These are phyloP conservation scores for Lasioglossum oenotherae DNA, from an alignment of 2,888 invertebrate species.

Conservation along the genomic window DNA sequence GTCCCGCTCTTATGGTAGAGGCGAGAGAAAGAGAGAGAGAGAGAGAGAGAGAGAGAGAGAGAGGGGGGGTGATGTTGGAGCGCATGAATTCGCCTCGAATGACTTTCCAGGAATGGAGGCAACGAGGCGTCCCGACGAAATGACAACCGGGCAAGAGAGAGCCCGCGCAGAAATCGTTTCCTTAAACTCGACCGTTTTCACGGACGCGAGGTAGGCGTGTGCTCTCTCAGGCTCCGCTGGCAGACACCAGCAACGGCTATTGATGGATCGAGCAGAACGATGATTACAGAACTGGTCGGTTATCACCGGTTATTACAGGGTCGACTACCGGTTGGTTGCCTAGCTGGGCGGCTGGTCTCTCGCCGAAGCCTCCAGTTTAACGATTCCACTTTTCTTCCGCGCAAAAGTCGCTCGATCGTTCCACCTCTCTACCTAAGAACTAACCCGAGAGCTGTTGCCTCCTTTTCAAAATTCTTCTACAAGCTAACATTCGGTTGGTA, in stretches of 20 bases:
- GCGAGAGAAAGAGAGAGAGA: not conserved
- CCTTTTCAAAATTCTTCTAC: not conserved
- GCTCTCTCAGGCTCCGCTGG: not conserved
- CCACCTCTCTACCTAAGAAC: not conserved
- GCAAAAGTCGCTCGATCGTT: constrained; percentile 39
- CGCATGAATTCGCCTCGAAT: constrained; percentile 18
- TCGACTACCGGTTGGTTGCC: constrained; percentile 55
- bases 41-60: not conserved
- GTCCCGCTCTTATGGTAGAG: not conserved
- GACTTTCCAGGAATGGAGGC: constrained; percentile 47
- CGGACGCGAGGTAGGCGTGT: constrained; percentile 9
- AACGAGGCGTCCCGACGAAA: constrained; percentile 23
- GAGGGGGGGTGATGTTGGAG: not conserved
- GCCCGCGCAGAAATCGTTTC: constrained; percentile 9
- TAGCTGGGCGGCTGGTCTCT: constrained; percentile 21
- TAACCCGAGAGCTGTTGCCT: not conserved
- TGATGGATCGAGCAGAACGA: constrained; percentile 58
- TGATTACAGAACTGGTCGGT: constrained; percentile 68
- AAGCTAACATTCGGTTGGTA: not conserved
- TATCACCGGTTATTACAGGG: constrained; percentile 71
- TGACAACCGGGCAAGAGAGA: constrained; percentile 1
- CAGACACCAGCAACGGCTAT: constrained; percentile 10
- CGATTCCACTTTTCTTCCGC: constrained; percentile 40
- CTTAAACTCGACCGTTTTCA: constrained; percentile 53
- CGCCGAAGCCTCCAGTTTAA: constrained; percentile 32